A percentile compares a stretch with the other conserved stretches of the same genome.
Conservation (phyloP, 2,888 invertebrate species). For the Malthinus flaveolus region DNA sequence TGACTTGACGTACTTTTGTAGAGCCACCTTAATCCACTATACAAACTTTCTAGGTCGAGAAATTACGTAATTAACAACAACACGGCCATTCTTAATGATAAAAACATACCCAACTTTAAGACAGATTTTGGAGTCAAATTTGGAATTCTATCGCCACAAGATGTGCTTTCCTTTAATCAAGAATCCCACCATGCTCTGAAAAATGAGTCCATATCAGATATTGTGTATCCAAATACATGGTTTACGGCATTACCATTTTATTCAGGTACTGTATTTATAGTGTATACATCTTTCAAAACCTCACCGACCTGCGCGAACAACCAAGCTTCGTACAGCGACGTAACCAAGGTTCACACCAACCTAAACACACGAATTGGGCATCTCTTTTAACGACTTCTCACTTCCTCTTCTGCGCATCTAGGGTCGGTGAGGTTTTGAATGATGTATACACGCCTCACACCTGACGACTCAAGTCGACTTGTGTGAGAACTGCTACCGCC, state of each 20-base stretch:
- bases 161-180: slow-evolving; percentile 70
- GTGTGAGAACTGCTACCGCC: too few relatives aligned
- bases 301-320: too few relatives aligned
- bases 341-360: too few relatives aligned
- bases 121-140: slow-evolving; percentile 81
- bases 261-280: slow-evolving; percentile 57
- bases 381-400: too few relatives aligned
- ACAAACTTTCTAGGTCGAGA: slow-evolving; percentile 3
- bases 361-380: too few relatives aligned
- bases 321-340: too few relatives aligned
- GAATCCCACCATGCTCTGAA: slow-evolving; percentile 63
- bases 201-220: slow-evolving; percentile 56
- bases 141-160: slow-evolving; percentile 83
- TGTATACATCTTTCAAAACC: too few relatives aligned
- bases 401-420: too few relatives aligned
- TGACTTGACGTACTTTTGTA: slow-evolving; percentile 32
- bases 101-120: slow-evolving; percentile 55
- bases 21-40: neutral
- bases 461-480: neutral
- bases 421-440: too few relatives aligned
- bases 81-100: neutral
- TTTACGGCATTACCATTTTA: slow-evolving; percentile 79
- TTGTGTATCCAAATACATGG: slow-evolving; percentile 78
- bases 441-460: neutral
- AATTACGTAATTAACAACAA: neutral